Evolutionary conservation across 2,113 vertebrate genomes (phyloP).

Genomic region (Paraplagusia blochii): DNA sequence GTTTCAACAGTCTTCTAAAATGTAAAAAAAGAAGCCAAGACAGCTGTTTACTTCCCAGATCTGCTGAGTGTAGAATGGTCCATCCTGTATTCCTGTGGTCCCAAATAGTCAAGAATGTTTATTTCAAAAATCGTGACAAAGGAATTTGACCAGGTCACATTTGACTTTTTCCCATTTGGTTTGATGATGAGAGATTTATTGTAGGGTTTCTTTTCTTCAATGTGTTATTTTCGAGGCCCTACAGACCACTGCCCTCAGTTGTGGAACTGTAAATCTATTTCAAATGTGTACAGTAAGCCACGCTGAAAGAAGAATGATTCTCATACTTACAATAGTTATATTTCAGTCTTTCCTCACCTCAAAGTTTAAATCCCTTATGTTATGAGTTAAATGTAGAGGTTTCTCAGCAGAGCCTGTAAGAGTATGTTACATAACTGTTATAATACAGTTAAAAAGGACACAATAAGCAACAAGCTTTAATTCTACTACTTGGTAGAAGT

Average conservation of each 20-base stretch:
- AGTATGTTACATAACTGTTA: no score
- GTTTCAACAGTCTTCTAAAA: background rate
- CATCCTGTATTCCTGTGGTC: slow-evolving; percentile 7
- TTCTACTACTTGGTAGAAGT: no score
- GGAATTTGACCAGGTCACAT: slow-evolving; percentile 32
- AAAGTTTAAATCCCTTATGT: slow-evolving; percentile 6
- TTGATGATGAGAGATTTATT: slow-evolving; percentile 38
- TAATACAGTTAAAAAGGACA: no score
- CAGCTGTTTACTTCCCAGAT: background rate
- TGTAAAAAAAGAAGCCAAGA: background rate
- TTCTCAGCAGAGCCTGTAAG: no score
- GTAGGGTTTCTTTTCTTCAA: slow-evolving; percentile 9
- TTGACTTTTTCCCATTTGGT: slow-evolving; percentile 11
- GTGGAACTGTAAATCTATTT: slow-evolving; percentile 34
- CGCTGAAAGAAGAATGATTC: slow-evolving; percentile 19
- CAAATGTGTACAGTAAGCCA: slow-evolving; percentile 15
- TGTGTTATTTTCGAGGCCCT: slow-evolving; percentile 12
- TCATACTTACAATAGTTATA: background rate
- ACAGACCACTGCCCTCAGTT: slow-evolving; percentile 28
- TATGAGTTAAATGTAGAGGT: no score
- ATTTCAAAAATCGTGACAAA: slow-evolving; percentile 17
- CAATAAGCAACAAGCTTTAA: no score
- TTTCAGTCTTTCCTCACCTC: slow-evolving; percentile 18
- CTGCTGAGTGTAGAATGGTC: slow-evolving; percentile 3
- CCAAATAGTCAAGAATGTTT: slow-evolving; percentile 3